Conservation (phyloP, 53 echinoderm and acorn worm genomes). For the Echinarachnius parma region DNA sequence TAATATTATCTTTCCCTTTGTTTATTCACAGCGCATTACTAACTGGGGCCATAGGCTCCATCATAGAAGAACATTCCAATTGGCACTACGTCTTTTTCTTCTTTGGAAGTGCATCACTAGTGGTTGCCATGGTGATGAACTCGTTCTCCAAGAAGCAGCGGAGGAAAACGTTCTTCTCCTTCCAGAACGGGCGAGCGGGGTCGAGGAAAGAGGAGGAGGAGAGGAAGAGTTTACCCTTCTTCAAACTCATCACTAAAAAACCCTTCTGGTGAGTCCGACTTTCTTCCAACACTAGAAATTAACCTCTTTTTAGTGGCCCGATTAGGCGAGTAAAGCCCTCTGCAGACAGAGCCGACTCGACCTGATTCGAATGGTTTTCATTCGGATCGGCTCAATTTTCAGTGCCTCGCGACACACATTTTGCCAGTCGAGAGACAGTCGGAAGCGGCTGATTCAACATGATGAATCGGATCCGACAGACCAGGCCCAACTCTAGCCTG, state of each 20-base stretch:
- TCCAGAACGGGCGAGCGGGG: slow-evolving; percentile 52
- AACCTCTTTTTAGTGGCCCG: no score
- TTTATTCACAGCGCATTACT: slow-evolving; percentile 71
- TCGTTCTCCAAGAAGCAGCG: slow-evolving; percentile 44
- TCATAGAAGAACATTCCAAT: slow-evolving; percentile 51
- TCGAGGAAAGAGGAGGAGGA: slow-evolving; percentile 25
- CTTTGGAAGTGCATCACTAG: slow-evolving; percentile 53
- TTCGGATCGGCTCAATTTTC: no score
- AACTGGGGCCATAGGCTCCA: slow-evolving; percentile 72
- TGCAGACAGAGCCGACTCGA: no score
- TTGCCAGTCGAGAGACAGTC: no score
- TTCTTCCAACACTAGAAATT: no score
- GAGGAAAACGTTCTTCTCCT: slow-evolving; percentile 42
- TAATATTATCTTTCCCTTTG: no score
- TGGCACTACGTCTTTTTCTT: slow-evolving; percentile 72
- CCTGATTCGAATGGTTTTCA: no score
- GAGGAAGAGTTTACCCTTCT: slow-evolving; percentile 47
- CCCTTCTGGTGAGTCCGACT: slow-evolving; percentile 61
- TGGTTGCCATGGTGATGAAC: slow-evolving; percentile 46
- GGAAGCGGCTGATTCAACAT: no score
- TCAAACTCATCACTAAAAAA: slow-evolving; percentile 48
- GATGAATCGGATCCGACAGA: no score
- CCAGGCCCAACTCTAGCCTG: no score
- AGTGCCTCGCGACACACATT: no score
- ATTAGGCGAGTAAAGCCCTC: no score